Evolutionary conservation across 2,797 vertebrate genomes (phyloP).

Genomic region (Acanthurus lineatus): DNA sequence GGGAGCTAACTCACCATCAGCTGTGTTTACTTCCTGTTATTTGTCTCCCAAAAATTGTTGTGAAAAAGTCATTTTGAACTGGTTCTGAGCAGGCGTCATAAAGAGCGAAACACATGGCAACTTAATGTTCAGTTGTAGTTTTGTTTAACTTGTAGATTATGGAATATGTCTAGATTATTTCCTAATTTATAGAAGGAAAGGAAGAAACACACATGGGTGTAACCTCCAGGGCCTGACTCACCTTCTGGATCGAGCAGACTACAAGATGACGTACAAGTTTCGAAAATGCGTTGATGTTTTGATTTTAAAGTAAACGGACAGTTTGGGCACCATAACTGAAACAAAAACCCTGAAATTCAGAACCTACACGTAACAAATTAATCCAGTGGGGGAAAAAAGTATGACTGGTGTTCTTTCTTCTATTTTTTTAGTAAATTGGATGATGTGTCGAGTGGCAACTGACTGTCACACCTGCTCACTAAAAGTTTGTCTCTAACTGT

Average conservation of each 20-base stretch:
- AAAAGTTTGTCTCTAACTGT: neutral
- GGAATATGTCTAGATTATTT: slow-evolving; percentile 11
- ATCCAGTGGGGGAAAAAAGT: neutral
- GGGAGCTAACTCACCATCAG: slow-evolving; percentile 42
- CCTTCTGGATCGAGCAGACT: neutral
- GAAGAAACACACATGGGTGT: neutral
- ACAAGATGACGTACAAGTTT: neutral
- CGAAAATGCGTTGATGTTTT: neutral
- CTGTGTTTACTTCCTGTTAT: slow-evolving; percentile 64
- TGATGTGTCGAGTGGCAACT: neutral
- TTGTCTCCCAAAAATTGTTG: slow-evolving; percentile 29
- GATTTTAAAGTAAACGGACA: neutral
- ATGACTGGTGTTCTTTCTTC: neutral
- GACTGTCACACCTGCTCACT: neutral
- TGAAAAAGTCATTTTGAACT: slow-evolving; percentile 23
- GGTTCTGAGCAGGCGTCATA: slow-evolving; percentile 23
- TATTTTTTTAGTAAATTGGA: neutral
- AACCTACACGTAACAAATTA: neutral
- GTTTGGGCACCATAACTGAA: neutral
- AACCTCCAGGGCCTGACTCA: neutral
- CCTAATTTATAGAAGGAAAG: slow-evolving; percentile 4
- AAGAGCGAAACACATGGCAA: slow-evolving; percentile 27
- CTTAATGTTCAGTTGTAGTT: slow-evolving; percentile 7
- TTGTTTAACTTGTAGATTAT: slow-evolving; percentile 9
- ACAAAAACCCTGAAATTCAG: neutral